phyloP scores from a whole-genome alignment of 1,140 invertebrate genomes.

The Pachyrhynchus sulphureomaculatus region DNA sequence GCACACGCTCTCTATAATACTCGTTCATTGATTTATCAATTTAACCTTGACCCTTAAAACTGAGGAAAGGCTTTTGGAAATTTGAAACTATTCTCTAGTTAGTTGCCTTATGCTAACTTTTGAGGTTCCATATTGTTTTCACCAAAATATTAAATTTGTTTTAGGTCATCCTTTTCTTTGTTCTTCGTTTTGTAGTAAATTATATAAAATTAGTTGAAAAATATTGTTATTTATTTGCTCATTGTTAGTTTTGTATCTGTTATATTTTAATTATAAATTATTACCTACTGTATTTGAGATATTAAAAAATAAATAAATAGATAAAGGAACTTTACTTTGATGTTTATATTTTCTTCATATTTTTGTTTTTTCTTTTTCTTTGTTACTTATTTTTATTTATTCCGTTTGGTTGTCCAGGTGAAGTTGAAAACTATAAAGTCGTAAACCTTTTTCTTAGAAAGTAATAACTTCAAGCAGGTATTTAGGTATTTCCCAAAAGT shows the following conservation, averaged over 20 bases:
- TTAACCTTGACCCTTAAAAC: constrained; percentile 20
- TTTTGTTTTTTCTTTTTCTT: constrained; percentile 11
- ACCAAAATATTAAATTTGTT: constrained; percentile 11
- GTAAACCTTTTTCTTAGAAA: background rate
- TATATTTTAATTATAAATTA: constrained; percentile 8
- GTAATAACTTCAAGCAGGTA: constrained; percentile 20
- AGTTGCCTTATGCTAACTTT: background rate
- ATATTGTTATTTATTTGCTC: constrained; percentile 14
- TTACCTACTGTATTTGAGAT: background rate
- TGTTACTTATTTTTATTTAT: background rate
- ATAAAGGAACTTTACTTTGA: constrained; percentile 13
- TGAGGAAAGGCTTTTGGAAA: background rate
- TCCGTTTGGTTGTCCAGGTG: background rate
- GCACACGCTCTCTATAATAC: constrained; percentile 2
- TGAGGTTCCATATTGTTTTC: background rate
- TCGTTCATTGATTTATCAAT: constrained; percentile 24
- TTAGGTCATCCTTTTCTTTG: constrained; percentile 9
- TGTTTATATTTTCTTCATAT: constrained; percentile 22
- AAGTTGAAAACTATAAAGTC: background rate
- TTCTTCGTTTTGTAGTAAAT: background rate
- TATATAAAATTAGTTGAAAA: background rate
- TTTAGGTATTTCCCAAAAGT: background rate
- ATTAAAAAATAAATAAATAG: constrained; percentile 15
- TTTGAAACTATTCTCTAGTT: background rate
- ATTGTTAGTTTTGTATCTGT: constrained; percentile 10